Percentiles rank a stretch among this genome's conserved stretches.
Conservation (phyloP, 2,888 invertebrate genomes). For the Amaurobius ferox region DNA sequence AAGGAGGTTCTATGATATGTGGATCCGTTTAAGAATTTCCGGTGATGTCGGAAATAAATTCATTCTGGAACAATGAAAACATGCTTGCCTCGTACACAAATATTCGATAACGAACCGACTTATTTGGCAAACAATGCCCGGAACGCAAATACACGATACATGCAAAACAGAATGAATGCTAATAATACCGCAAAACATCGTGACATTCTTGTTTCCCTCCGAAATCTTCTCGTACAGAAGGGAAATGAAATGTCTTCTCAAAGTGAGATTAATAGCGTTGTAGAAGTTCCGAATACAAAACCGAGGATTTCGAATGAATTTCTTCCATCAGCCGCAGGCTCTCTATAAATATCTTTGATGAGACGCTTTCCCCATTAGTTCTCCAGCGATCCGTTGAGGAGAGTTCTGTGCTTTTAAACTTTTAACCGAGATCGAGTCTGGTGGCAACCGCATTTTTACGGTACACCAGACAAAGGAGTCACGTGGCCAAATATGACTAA, state of each 20-base stretch:
- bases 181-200: neutral
- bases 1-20: too few species aligned
- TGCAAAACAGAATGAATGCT: neutral
- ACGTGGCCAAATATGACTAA: neutral
- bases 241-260: neutral
- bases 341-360: neutral
- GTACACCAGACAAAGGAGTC: conserved; percentile 40
- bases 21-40: too few species aligned
- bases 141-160: neutral
- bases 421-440: conserved; percentile 44
- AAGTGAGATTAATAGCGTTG: neutral
- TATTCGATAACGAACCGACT: too few species aligned
- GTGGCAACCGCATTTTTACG: conserved; percentile 62
- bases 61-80: too few species aligned
- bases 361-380: conserved; percentile 18
- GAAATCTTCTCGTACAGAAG: neutral
- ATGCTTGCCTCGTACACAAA: too few species aligned
- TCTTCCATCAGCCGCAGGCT: neutral
- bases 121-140: conserved; percentile 14
- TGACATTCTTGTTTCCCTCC: neutral
- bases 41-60: too few species aligned
- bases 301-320: neutral
- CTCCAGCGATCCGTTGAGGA: conserved; percentile 42
- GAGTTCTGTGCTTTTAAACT: conserved; percentile 42
- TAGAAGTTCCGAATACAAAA: conserved; percentile 10